Conservation (phyloP, 2,113 vertebrate species). For the Pongo abelii region DNA sequence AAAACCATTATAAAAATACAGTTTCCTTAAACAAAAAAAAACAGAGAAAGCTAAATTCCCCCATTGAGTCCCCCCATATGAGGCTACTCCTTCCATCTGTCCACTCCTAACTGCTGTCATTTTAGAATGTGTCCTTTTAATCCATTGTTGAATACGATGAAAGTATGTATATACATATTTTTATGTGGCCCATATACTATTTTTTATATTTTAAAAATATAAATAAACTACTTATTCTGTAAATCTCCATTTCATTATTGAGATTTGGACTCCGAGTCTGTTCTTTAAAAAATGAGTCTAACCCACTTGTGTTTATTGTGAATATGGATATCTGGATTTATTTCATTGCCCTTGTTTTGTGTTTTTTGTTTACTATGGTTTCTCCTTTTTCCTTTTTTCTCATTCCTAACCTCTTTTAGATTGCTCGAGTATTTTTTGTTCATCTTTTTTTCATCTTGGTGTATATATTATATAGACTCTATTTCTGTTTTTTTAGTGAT, state of each 20-base stretch:
- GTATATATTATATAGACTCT: neutral
- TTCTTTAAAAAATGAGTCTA: neutral
- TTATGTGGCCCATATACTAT: neutral
- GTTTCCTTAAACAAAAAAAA: neutral
- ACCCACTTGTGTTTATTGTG: conserved; percentile 1
- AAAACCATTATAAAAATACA: neutral
- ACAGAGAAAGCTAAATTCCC: neutral
- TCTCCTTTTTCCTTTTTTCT: neutral
- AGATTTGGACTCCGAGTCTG: neutral
- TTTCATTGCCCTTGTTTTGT: neutral
- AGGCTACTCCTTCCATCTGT: neutral
- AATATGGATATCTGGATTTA: neutral
- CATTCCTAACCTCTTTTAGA: neutral
- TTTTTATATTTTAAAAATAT: neutral
- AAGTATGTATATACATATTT: neutral
- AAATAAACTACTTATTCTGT: neutral
- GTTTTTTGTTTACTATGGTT: neutral
- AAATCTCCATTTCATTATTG: neutral
- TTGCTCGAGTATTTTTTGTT: neutral
- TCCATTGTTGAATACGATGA: neutral
- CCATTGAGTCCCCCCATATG: neutral
- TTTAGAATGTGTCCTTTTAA: neutral
- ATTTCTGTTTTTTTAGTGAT: neutral
- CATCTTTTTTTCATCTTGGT: neutral
- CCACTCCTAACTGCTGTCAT: neutral